Conservation (phyloP, 1,140 invertebrate species). For the Cydia amplana region DNA sequence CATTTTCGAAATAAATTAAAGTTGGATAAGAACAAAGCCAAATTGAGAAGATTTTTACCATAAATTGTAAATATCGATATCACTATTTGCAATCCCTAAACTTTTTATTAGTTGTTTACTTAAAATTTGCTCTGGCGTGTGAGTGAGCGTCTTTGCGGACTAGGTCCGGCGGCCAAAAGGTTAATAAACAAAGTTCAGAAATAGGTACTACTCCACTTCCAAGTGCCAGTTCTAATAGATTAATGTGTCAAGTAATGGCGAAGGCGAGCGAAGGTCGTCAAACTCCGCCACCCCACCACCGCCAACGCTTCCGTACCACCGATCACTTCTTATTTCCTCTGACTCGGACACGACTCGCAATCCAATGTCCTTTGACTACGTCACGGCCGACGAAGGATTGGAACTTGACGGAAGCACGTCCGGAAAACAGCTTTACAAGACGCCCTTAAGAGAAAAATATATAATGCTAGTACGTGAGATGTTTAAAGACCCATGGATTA, state of each 20-base stretch:
- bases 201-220: neutral
- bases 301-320: slow-evolving; percentile 28
- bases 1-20: too few species aligned
- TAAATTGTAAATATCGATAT: too few species aligned
- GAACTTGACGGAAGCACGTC: slow-evolving; percentile 17
- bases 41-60: too few species aligned
- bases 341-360: slow-evolving; percentile 13
- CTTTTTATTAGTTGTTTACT: too few species aligned
- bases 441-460: neutral
- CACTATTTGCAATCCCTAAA: too few species aligned
- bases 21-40: too few species aligned
- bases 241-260: slow-evolving; percentile 3
- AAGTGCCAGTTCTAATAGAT: slow-evolving; percentile 15
- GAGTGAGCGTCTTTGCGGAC: too few species aligned
- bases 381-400: neutral
- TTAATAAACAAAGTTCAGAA: neutral
- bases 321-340: slow-evolving; percentile 30
- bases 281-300: slow-evolving; percentile 33
- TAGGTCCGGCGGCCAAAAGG: too few species aligned
- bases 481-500: neutral
- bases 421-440: neutral
- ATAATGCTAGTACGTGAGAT: neutral
- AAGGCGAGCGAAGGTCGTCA: slow-evolving; percentile 34
- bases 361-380: slow-evolving; percentile 4
- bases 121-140: too few species aligned